Conservation (phyloP, 92 coral and sea anemone genomes). For the Actinernus sp. region DNA sequence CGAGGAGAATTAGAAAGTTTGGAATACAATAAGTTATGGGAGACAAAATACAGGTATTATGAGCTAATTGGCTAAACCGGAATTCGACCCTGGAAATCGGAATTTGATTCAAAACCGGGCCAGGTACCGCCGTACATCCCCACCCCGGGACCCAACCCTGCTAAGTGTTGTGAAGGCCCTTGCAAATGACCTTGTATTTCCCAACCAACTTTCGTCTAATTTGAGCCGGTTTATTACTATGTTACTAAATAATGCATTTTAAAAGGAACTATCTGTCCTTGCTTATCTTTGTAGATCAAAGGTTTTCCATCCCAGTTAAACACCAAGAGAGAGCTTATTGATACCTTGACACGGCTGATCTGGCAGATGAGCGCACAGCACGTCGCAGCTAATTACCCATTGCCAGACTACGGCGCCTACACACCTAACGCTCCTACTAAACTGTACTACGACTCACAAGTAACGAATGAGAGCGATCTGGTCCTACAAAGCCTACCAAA, state of each 20-base stretch:
- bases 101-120: too few relatives aligned
- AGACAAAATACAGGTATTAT: too few relatives aligned
- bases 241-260: not conserved
- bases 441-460: constrained; percentile 35
- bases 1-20: too few relatives aligned
- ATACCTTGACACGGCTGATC: constrained; percentile 24
- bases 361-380: constrained; percentile 54
- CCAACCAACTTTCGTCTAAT: too few relatives aligned
- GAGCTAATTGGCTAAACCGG: too few relatives aligned
- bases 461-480: constrained; percentile 9
- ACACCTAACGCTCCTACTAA: constrained; percentile 47
- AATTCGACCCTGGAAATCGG: too few relatives aligned
- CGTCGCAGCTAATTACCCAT: constrained; percentile 40
- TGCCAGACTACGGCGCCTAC: constrained; percentile 48
- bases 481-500: constrained; percentile 30
- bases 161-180: too few relatives aligned
- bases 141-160: too few relatives aligned
- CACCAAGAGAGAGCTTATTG: constrained; percentile 5
- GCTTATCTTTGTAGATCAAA: constrained; percentile 11
- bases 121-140: too few relatives aligned
- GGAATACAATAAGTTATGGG: too few relatives aligned
- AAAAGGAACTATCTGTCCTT: not conserved
- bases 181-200: too few relatives aligned
- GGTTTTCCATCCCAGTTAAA: constrained; percentile 25
- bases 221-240: too few relatives aligned